Conservation (phyloP, 2,113 vertebrate genomes). For the Oncorhynchus kisutch region DNA sequence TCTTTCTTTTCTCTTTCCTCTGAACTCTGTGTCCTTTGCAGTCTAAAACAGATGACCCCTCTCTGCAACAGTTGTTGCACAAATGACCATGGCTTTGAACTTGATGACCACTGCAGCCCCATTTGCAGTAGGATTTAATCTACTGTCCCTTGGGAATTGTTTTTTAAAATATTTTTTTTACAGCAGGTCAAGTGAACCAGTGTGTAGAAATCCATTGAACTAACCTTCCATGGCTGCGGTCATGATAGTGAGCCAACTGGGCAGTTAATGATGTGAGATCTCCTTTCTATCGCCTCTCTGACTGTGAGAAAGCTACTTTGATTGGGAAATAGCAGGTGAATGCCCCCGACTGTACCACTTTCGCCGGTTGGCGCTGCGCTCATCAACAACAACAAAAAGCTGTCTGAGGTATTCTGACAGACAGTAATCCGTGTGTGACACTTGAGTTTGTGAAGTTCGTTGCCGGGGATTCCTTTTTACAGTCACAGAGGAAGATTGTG, state of each 20-base stretch:
- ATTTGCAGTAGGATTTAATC: neutral
- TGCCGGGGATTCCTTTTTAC: neutral
- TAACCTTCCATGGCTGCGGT: neutral
- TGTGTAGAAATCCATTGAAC: neutral
- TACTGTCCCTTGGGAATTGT: neutral
- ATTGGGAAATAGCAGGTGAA: slow-evolving; percentile 50
- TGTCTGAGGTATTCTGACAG: slow-evolving; percentile 17
- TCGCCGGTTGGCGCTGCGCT: neutral
- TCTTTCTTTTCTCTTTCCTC: neutral
- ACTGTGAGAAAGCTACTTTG: slow-evolving; percentile 25
- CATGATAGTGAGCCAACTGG: neutral
- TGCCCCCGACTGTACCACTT: slow-evolving; percentile 31
- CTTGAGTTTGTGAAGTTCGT: slow-evolving; percentile 9
- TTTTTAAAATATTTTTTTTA: neutral
- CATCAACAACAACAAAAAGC: neutral
- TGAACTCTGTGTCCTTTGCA: neutral
- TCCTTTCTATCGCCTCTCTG: neutral
- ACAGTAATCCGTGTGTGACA: neutral
- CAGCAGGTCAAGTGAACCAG: neutral
- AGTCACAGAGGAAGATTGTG: slow-evolving; percentile 13
- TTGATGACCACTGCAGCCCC: neutral
- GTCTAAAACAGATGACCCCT: neutral
- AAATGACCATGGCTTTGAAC: neutral
- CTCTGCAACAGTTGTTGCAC: neutral
- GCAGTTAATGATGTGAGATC: slow-evolving; percentile 7